These are phyloP conservation scores for Octonoba sinensis DNA, from an alignment of 2,888 invertebrate genomes.

Conservation along the genomic window DNA sequence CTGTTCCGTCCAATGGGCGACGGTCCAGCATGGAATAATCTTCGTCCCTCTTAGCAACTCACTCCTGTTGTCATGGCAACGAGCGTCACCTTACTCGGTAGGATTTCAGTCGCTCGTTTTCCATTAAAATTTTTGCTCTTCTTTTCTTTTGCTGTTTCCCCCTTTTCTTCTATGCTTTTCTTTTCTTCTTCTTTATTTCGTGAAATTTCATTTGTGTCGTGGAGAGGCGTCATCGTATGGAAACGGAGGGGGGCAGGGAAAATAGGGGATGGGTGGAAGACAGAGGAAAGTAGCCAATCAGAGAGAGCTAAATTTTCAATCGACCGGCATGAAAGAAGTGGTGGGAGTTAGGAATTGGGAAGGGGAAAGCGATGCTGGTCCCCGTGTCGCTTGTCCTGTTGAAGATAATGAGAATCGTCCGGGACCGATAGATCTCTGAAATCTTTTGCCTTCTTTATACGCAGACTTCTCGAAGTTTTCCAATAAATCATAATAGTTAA, in stretches of 20 bases:
- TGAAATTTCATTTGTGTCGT: slow-evolving; percentile 61
- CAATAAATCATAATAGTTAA: no score
- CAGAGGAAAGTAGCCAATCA: slow-evolving; percentile 61
- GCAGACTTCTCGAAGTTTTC: no score
- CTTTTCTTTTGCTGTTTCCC: slow-evolving; percentile 9
- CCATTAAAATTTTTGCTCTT: slow-evolving; percentile 53
- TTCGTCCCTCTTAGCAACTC: slow-evolving; percentile 57
- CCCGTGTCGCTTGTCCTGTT: slow-evolving; percentile 36
- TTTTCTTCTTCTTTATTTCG: slow-evolving; percentile 36
- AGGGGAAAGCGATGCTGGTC: slow-evolving; percentile 14
- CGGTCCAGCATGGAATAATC: slow-evolving; percentile 55
- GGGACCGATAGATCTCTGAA: slow-evolving; percentile 11
- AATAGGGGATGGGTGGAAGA: slow-evolving; percentile 11
- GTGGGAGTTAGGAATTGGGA: slow-evolving; percentile 26
- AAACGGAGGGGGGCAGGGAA: slow-evolving; percentile 9
- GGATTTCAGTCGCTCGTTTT: slow-evolving; percentile 60
- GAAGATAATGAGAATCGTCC: slow-evolving; percentile 54
- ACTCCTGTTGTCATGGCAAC: slow-evolving; percentile 48
- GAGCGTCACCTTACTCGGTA: slow-evolving; percentile 55
- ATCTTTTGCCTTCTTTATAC: neutral
- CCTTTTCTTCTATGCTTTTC: slow-evolving; percentile 18
- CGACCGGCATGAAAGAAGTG: slow-evolving; percentile 43
- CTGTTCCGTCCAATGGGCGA: slow-evolving; percentile 56
- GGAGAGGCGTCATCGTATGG: slow-evolving; percentile 32
- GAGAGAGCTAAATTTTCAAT: slow-evolving; percentile 53